Base-by-base conservation (phyloP, 2,797 vertebrate genomes). In the Hoplostethus mediterraneus region DNA sequence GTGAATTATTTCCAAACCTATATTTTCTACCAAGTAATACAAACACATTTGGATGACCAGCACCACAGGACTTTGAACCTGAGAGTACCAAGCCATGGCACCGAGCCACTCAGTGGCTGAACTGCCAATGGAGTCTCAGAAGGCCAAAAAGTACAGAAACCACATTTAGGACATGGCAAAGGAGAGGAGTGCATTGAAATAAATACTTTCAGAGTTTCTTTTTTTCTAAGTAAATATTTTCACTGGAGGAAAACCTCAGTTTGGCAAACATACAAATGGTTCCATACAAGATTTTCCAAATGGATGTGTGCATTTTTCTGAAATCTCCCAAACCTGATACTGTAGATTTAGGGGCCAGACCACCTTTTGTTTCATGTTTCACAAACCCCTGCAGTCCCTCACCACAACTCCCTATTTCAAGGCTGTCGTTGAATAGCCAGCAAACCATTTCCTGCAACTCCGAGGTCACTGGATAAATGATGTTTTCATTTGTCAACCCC, bases 191-290 rank as follows among this genome's bases (percentile, higher is more conserved):
- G 83, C 83, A 74, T 77, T 91, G 91, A 93, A 92, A 93, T 92
- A 92, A 93, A 94, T 93, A 91, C 89, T 89, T 86, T 90, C 74
- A 80, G 85, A 64, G 76, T 79, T 77, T 83, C 67, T 88, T 77
- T 64, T 90, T 91, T 90, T 90, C 80, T 71, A 80, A 90, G 83
- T 90, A 92, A 94, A 94, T 94, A 93, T 95, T 94, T 94, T 94
- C 89, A 87, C 86, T 93, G 81, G 85, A 91, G 81, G 80, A 84
- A 92, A 93, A 92, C 92, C 91, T 93, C 85, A 85, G 73, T 87
- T 90, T 92, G 94, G 91, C 92, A 89, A 89, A 89, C 82, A 82
- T 79, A 90, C 87, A 92, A 86, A 86, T 89, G 88, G 89, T 90
- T 90, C 85, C 88, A 85, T 87, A 74, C 79, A 89, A 82, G 82